These are phyloP conservation scores for Vulpes vulpes DNA, from an alignment of 2,113 vertebrate species.

Conservation along the genomic window DNA sequence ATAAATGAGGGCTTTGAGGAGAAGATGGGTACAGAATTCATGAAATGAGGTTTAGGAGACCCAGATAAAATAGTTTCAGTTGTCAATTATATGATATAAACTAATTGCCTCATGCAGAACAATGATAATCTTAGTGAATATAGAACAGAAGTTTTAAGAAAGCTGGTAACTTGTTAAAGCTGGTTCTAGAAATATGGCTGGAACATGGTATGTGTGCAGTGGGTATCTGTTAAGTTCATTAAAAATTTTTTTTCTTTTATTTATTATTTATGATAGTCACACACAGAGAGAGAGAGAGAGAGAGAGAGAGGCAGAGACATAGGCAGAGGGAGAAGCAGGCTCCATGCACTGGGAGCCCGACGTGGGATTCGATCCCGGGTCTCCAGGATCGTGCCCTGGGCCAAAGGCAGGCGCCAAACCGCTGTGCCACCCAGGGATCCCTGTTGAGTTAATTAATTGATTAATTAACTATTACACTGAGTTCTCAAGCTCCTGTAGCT, in stretches of 20 bases:
- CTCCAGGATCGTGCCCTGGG: too few relatives aligned
- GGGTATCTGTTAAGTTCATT: neutral
- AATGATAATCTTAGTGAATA: neutral
- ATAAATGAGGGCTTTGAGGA: neutral
- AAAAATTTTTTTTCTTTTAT: neutral
- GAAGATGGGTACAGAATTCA: neutral
- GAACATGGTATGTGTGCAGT: neutral
- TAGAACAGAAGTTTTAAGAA: neutral
- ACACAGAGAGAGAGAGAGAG: too few relatives aligned
- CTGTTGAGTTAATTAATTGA: neutral
- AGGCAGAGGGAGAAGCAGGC: too few relatives aligned
- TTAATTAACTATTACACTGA: neutral
- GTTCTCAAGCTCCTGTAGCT: neutral
- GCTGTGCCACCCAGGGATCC: too few relatives aligned
- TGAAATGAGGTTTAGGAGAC: neutral
- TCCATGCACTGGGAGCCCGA: too few relatives aligned
- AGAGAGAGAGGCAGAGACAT: too few relatives aligned
- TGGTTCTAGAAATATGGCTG: neutral
- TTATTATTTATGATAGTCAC: too few relatives aligned
- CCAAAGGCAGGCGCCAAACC: too few relatives aligned
- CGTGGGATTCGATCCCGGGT: too few relatives aligned
- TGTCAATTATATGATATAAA: neutral
- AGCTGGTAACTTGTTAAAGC: neutral
- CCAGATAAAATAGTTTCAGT: neutral
- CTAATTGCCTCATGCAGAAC: neutral